Evolutionary conservation across 2,113 vertebrate genomes (phyloP), one percentile per base, ranked within the genome.

Genomic region (Sturnira hondurensis): DNA sequence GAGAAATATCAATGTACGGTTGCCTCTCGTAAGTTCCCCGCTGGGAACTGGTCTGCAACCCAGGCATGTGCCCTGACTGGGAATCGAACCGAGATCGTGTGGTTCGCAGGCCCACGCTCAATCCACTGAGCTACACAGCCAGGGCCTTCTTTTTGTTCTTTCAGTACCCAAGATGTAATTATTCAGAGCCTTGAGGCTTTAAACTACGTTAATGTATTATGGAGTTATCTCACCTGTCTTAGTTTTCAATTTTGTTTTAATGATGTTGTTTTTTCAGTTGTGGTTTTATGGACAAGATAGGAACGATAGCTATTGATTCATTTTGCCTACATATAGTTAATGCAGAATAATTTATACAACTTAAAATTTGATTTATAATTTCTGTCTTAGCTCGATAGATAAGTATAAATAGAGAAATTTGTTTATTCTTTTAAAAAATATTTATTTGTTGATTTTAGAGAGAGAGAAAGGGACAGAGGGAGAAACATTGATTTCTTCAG

Each of bases 211-310:
- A 85, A 73, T 73, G 19, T 38, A 54, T 22, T 71, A 77, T 87
- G 7, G 68, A 93, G 12, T 88, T 94, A 74, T 20, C n/a, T 83
- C 38, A 71, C 45, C 85, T 65, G 56, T 82, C 31, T 94, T 89
- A 43, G 77, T 96, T 91, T 95, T 94, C 88, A 91, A 8, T 87
- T 95, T 92, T 83, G 24, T 88, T n/a, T 94, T 93, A 77, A 91
- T 91, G 22, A 80, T 74, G 36, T 36, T 77, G 41, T 84, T 73
- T 92, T 92, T 95, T 89, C 22, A n/a, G 94, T 54, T 94, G 54
- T 2, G 47, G n/a, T 81, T 74, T 91, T 85, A 45, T 84, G n/a
- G n/a, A 43, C 38, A 84, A 83, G 43, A 50, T 95, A 71, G 85
- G 63, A 95, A 84, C 19, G 5, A 52, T 67, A 89, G 20, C 68